phyloP scores from a whole-genome alignment of 1,140 invertebrate genomes.

The Magallana gigas region DNA sequence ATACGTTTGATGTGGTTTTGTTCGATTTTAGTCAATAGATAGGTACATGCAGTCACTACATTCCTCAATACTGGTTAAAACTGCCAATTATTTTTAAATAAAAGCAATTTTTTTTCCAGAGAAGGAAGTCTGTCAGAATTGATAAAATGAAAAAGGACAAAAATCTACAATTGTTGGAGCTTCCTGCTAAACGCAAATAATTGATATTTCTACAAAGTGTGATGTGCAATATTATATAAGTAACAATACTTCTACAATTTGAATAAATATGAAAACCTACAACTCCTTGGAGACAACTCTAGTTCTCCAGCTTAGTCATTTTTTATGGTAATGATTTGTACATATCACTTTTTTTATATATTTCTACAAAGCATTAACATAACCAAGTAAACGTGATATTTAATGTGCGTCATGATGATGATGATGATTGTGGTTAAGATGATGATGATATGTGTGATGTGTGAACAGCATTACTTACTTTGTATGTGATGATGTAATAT shows the following conservation, averaged over 20 bases:
- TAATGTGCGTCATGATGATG: no score
- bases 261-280: neutral
- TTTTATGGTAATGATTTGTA: neutral
- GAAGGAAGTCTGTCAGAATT: conserved; percentile 8
- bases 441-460: no score
- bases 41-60: no score
- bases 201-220: neutral
- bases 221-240: neutral
- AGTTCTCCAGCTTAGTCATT: no score
- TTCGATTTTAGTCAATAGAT: no score
- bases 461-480: no score
- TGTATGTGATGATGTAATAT: no score
- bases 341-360: neutral
- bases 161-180: neutral
- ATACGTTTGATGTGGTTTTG: no score
- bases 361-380: conserved; percentile 9
- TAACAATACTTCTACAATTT: neutral
- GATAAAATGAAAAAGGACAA: conserved; percentile 32
- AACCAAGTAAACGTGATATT: neutral
- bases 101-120: neutral
- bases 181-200: conserved; percentile 4
- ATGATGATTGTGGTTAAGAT: no score
- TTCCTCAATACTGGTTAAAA: no score
- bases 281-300: neutral
- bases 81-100: no score